phyloP scores from a whole-genome alignment of 2,888 invertebrate genomes.

The Patella ulyssiponensis region DNA sequence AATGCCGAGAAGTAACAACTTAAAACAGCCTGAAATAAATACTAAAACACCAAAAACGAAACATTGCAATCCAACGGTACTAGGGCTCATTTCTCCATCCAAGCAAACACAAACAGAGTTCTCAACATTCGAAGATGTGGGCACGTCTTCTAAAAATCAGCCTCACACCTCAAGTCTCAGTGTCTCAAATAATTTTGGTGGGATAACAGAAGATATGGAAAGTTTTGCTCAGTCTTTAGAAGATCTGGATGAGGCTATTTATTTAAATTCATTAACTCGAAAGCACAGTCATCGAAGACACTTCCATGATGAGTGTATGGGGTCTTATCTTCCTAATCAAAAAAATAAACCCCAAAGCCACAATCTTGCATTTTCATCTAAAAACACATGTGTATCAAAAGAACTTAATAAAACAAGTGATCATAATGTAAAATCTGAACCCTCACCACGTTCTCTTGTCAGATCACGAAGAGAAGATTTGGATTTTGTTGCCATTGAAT shows the following conservation, averaged over 20 bases:
- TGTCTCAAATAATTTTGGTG: not conserved
- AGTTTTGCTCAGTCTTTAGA: conserved; percentile 5
- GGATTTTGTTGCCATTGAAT: no score
- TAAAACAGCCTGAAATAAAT: not conserved
- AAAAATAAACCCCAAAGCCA: no score
- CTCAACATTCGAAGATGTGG: not conserved
- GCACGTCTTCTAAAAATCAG: not conserved
- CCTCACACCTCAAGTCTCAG: not conserved
- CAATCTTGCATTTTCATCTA: no score
- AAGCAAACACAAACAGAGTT: conserved; percentile 1
- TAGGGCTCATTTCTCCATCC: not conserved
- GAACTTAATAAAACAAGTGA: no score
- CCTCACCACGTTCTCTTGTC: no score
- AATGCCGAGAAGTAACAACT: not conserved
- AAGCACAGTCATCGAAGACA: not conserved
- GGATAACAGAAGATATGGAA: not conserved
- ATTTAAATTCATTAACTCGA: not conserved
- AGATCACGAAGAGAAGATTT: no score
- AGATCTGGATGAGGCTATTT: conserved; percentile 2
- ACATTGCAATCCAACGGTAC: not conserved
- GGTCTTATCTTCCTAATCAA: no score
- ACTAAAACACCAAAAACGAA: not conserved
- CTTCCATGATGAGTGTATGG: no score
- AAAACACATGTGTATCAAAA: no score
- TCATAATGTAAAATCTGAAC: no score